Evolutionary conservation across 2,113 vertebrate genomes (phyloP), one percentile per base, ranked within the genome.

Genomic region (Potamarius usumacintae): DNA sequence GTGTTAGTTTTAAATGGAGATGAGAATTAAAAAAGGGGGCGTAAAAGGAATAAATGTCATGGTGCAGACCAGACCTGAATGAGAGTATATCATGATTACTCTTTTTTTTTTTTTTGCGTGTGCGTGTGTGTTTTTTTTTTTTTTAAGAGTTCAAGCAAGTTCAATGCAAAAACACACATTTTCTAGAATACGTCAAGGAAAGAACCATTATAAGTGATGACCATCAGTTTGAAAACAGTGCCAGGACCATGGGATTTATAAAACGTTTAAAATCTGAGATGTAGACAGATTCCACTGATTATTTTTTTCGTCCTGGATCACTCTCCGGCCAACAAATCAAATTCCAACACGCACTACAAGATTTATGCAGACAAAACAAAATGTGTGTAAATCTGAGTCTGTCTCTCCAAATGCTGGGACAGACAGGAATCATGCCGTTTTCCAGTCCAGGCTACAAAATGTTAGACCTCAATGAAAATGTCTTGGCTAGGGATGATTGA

Each of bases 1-100:
- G 69, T 34, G 67, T 52, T 80, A 25, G 52, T 63, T 76, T 10
- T 25, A 87, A 82, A 74, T 30, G 22, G 62, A 83, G 34, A 60
- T 7, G 10, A 60, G 82, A 1, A 52, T 27, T 57, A 20, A 83
- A 52, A 7, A 82, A 63, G 22, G 7, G 15, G 8, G 42, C 48
- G 25, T 20, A 8, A 10, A 53, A 69, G 22, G n/a, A 83, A 67
- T 48, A 5, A 22, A 20, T 12, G 58, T n/a, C 11, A 50, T 48
- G 11, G 60, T 8, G 50, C 27, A 20, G 60, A 69, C 25, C 27
- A 20, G 60, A 69, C 25, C 63, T 5, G 15, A 62, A 22, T 2
- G 14, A 58, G 77, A 7, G 10, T 30, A 80, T 30, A 30, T 11
- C 42, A 42, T 5, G 55, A 81, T 81, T 18, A 34, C 20, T 76